Conservation (phyloP, 2,797 vertebrate species). For the Caiman crocodilus region DNA sequence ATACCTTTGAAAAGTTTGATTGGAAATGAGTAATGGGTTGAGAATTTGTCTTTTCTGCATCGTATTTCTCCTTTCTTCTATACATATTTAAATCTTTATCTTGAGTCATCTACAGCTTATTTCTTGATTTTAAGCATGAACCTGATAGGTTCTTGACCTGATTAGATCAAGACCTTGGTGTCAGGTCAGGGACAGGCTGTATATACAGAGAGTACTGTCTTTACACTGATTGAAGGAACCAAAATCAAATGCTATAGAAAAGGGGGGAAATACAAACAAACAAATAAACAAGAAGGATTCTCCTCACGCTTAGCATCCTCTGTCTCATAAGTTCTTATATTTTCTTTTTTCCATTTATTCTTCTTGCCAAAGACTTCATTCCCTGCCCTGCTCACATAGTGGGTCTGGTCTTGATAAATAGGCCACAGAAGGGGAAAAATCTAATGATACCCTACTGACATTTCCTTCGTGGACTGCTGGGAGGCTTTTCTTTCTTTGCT, state of each 20-base stretch:
- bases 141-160: too few species aligned
- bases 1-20: constrained; percentile 14
- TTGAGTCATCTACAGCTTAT: neutral
- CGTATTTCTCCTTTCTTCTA: neutral
- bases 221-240: too few species aligned
- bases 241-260: neutral
- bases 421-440: neutral
- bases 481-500: neutral
- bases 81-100: neutral
- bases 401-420: neutral
- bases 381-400: neutral
- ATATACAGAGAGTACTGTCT: neutral
- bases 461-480: neutral
- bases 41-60: neutral
- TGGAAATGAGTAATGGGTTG: constrained; percentile 13
- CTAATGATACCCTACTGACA: neutral
- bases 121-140: neutral
- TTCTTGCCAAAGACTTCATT: neutral
- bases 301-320: neutral
- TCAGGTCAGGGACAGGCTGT: neutral
- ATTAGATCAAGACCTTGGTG: neutral
- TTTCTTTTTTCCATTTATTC: neutral
- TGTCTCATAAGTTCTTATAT: neutral
- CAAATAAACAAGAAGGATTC: rapidly evolving
- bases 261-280: rapidly evolving